These are phyloP conservation scores for Litoditis marina DNA, from an alignment of 2,888 invertebrate genomes.

Conservation along the genomic window DNA sequence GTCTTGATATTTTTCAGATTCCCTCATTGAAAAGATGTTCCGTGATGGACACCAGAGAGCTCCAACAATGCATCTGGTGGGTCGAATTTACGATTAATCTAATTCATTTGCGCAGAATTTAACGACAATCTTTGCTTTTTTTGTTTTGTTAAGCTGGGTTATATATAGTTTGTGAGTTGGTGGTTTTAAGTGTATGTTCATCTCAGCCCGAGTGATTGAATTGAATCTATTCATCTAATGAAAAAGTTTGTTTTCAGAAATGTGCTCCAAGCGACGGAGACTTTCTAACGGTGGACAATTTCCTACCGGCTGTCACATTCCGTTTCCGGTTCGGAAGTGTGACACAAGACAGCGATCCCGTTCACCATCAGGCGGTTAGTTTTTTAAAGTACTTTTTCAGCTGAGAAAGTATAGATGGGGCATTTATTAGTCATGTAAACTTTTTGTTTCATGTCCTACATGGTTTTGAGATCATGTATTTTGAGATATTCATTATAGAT, in stretches of 20 bases:
- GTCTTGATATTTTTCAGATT: not conserved
- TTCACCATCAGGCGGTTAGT: constrained; percentile 37
- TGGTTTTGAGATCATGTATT: not conserved
- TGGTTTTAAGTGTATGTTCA: no score
- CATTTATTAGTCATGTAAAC: no score
- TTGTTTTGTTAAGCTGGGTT: no score
- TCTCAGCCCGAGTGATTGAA: no score
- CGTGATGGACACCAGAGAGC: not conserved
- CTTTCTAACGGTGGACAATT: constrained; percentile 27
- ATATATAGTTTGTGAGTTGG: no score
- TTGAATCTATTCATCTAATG: no score
- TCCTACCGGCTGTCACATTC: constrained; percentile 29
- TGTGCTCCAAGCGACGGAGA: constrained; percentile 25
- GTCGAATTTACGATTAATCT: no score
- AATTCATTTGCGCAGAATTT: not conserved
- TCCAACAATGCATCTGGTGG: not conserved
- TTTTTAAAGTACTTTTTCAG: not conserved
- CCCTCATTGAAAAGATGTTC: not conserved
- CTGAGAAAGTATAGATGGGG: not conserved
- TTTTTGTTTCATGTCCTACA: no score
- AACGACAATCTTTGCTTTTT: not conserved
- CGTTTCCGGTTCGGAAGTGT: constrained; percentile 46
- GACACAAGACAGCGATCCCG: constrained; percentile 32
- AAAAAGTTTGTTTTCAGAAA: constrained; percentile 20
- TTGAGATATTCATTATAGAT: no score